Evolutionary conservation across 2,113 vertebrate genomes (phyloP), one percentile per base, ranked within the genome.

Genomic region (Archilochus colubris): DNA sequence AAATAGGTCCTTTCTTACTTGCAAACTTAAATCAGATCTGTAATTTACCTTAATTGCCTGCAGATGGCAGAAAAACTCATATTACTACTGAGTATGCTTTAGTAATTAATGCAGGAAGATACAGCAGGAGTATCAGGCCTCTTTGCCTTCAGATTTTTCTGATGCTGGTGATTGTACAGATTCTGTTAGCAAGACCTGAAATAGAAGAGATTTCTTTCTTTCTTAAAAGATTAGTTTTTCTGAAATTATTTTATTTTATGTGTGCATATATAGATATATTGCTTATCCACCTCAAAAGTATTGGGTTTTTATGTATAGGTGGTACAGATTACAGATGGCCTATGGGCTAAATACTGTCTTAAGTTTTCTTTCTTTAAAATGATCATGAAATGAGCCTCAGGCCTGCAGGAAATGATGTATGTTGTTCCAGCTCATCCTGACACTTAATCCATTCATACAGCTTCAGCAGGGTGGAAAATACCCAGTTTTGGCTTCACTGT

Each of bases 51-150:
- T 79, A 77, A 85, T 86, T 87, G 78, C 96, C 97, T 97, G 95
- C 94, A 97, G 97, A 91, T 97, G 97, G 98, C 97, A 96, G 95
- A 94, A 73, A 55, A 82, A 43, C 72, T 93, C 86, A 1, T 11
- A 10, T 70, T 86, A 8, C 64, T 13, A 8, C 36, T 27, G 55
- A 31, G 57, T n/a, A 21, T 58, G 40, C 70, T 54, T 23, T 28
- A 20, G 66, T 50, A 62, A 54, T 82, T 33, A 31, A 46, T 46
- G 36, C 18, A 36, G 54, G 33, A 53, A 33, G 62, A 50, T 24
- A 8, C 0, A 61, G 36, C 25, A 14, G 2, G 3, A 66, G 6
- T 38, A 4, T 68, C 43, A 30, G 38, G 44, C 80, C 91, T 55
- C 75, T 59, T 92, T 46, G 36, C n/a, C 68, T 48, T 59, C 63